Percentiles rank a stretch among this genome's conserved stretches.
These are phyloP conservation scores for Caenorhabditis plicata DNA, from an alignment of 2,888 invertebrate species.

Conservation along the genomic window DNA sequence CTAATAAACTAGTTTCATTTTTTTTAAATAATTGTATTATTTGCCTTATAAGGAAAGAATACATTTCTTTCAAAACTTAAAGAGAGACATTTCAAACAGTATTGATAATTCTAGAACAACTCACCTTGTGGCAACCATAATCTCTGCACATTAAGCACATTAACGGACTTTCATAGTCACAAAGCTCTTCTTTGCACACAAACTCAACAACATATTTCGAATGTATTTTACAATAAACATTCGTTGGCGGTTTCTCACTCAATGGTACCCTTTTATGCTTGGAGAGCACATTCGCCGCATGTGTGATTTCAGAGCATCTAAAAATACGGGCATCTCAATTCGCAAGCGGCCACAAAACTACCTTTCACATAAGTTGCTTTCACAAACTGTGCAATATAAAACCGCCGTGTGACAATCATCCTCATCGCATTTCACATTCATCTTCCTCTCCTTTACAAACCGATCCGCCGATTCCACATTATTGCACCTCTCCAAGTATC, in stretches of 20 bases:
- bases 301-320: conserved; percentile 70
- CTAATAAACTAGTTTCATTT: no score
- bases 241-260: conserved; percentile 71
- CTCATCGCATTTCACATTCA: conserved; percentile 70
- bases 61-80: no score
- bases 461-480: conserved; percentile 1
- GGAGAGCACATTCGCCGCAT: conserved; percentile 70
- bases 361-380: conserved; percentile 69
- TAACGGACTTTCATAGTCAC: conserved; percentile 68
- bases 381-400: conserved; percentile 71
- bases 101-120: not conserved
- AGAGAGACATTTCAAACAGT: not conserved
- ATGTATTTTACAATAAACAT: conserved; percentile 71
- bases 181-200: conserved; percentile 70
- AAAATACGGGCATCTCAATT: conserved; percentile 70
- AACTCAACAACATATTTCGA: conserved; percentile 71
- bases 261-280: conserved; percentile 71
- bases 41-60: no score
- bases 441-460: conserved; percentile 22
- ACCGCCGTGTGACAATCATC: conserved; percentile 71
- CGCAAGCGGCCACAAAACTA: conserved; percentile 21
- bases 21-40: no score
- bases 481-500: not conserved
- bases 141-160: conserved; percentile 73
- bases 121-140: conserved; percentile 71